Percentiles rank a stretch among this genome's conserved stretches.
Conservation (phyloP, 2,797 vertebrate genomes). For the Phrynocephalus guinanensis region DNA sequence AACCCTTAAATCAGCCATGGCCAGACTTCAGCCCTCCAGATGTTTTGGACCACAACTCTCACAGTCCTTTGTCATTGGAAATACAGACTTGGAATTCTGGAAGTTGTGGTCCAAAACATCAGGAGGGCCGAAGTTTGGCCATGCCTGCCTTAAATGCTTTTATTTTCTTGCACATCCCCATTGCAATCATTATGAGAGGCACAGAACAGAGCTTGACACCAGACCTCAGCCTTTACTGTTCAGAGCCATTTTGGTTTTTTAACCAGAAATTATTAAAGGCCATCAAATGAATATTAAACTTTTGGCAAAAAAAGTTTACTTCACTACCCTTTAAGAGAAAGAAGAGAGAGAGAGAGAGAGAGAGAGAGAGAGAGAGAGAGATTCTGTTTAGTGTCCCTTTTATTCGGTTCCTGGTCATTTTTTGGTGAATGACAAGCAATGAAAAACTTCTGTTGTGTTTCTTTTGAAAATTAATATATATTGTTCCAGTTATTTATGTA, state of each 20-base stretch:
- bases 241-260: slow-evolving; percentile 15
- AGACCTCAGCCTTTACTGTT: background rate
- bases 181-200: background rate
- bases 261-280: background rate
- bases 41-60: too few species aligned
- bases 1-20: background rate
- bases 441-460: slow-evolving; percentile 19
- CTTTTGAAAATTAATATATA: slow-evolving; percentile 15
- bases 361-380: background rate
- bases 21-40: too few species aligned
- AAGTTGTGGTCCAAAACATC: too few species aligned
- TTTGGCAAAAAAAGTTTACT: slow-evolving; percentile 22
- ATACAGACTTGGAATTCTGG: too few species aligned
- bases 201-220: background rate
- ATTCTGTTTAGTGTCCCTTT: slow-evolving; percentile 41
- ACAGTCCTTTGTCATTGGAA: too few species aligned
- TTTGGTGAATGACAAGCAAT: slow-evolving; percentile 16
- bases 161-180: background rate
- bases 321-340: background rate
- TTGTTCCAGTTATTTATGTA: slow-evolving; percentile 22
- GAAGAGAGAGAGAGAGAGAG: too few species aligned
- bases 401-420: slow-evolving; percentile 14
- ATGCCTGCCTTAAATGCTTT: background rate
- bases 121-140: too few species aligned
- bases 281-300: slow-evolving; percentile 13